Percentiles rank a stretch among this genome's conserved stretches.
phyloP scores from a whole-genome alignment of 1,140 invertebrate species.

The Copidosoma floridanum region DNA sequence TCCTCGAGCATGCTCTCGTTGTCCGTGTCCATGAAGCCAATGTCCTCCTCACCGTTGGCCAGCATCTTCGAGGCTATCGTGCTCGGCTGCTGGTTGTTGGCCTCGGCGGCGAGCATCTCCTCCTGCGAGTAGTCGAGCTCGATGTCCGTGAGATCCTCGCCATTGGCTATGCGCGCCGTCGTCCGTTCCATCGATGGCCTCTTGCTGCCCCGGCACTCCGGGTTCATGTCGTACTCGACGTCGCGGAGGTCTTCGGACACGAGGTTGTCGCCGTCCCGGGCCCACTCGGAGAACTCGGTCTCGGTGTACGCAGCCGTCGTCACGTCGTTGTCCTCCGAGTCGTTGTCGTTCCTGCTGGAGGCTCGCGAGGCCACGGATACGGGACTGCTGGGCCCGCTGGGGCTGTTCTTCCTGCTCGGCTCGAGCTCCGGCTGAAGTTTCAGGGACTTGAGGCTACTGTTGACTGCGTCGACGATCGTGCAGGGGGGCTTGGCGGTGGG shows the following conservation, averaged over 20 bases:
- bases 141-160: constrained; percentile 46
- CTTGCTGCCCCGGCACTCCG: constrained; percentile 57
- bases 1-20: constrained; percentile 62
- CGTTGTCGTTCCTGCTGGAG: constrained; percentile 47
- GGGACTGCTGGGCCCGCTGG: constrained; percentile 47
- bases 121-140: constrained; percentile 43
- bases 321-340: constrained; percentile 60
- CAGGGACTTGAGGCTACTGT: constrained; percentile 44
- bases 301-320: constrained; percentile 73
- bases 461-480: constrained; percentile 40
- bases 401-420: neutral
- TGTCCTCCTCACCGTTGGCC: constrained; percentile 55
- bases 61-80: constrained; percentile 48
- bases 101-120: constrained; percentile 27
- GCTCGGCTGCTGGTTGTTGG: neutral
- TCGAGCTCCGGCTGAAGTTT: constrained; percentile 43
- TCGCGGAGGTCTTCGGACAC: constrained; percentile 73
- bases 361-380: constrained; percentile 43
- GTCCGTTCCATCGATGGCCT: constrained; percentile 36
- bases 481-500: neutral
- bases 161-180: constrained; percentile 45
- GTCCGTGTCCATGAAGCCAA: constrained; percentile 77
- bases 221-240: constrained; percentile 62
- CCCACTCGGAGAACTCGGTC: constrained; percentile 84
- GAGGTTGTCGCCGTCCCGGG: constrained; percentile 65